Conservation (phyloP, 1,140 invertebrate species). For the Hyphantria cunea region DNA sequence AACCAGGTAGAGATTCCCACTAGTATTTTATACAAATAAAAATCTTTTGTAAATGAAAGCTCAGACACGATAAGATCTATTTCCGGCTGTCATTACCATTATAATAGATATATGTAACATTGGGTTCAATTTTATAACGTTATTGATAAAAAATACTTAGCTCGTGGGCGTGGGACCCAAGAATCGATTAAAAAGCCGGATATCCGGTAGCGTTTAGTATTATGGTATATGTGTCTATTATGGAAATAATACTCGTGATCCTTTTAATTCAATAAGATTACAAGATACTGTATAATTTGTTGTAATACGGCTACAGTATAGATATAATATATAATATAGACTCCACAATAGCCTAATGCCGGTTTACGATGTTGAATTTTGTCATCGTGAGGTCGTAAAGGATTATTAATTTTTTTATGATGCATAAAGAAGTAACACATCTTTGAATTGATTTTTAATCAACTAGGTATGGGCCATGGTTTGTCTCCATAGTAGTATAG, state of each 20-base stretch:
- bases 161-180: conserved; percentile 36
- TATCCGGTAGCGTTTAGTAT: conserved; percentile 43
- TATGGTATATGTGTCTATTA: conserved; percentile 33
- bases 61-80: conserved; percentile 41
- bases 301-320: no score
- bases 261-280: conserved; percentile 31
- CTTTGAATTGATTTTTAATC: not conserved
- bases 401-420: not conserved
- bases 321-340: no score
- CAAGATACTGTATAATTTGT: conserved; percentile 30
- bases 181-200: conserved; percentile 41
- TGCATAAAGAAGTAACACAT: not conserved
- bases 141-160: conserved; percentile 43
- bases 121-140: conserved; percentile 44
- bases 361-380: conserved; percentile 9
- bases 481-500: no score
- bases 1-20: conserved; percentile 42
- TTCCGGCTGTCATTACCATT: conserved; percentile 38
- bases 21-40: conserved; percentile 29
- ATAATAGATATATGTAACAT: conserved; percentile 40
- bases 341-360: conserved; percentile 1
- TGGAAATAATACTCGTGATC: conserved; percentile 30
- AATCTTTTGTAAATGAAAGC: conserved; percentile 38
- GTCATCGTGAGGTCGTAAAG: conserved; percentile 5
- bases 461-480: no score